phyloP scores from a whole-genome alignment of 2,888 invertebrate genomes.

The Gari tellinella region DNA sequence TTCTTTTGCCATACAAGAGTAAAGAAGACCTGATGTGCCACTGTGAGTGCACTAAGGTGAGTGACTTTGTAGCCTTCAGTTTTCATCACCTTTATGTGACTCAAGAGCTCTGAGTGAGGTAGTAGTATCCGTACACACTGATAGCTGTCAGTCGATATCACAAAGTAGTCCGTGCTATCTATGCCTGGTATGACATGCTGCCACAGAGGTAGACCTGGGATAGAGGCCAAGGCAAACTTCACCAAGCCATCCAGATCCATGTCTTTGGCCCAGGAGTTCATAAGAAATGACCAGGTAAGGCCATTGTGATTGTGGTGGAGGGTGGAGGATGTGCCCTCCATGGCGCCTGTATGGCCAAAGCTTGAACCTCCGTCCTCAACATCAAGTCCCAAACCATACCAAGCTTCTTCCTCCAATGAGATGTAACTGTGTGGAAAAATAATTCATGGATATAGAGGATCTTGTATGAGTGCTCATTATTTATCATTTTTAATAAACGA shows the following conservation, averaged over 20 bases:
- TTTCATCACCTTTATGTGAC: slow-evolving; percentile 36
- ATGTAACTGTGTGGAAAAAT: too few species aligned
- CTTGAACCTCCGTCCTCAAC: slow-evolving; percentile 74
- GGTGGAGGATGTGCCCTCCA: slow-evolving; percentile 81
- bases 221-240: slow-evolving; percentile 70
- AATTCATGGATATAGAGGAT: too few species aligned
- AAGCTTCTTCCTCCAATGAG: slow-evolving; percentile 40
- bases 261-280: slow-evolving; percentile 80
- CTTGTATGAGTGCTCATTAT: too few species aligned
- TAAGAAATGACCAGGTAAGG: slow-evolving; percentile 76
- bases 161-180: slow-evolving; percentile 19
- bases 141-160: slow-evolving; percentile 50
- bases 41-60: slow-evolving; percentile 53
- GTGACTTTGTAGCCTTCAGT: slow-evolving; percentile 50
- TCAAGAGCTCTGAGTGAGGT: slow-evolving; percentile 32
- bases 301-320: slow-evolving; percentile 73
- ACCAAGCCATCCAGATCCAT: slow-evolving; percentile 78
- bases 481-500: too few species aligned
- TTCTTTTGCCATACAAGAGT: slow-evolving; percentile 70
- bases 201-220: slow-evolving; percentile 52
- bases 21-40: slow-evolving; percentile 58
- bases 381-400: slow-evolving; percentile 81
- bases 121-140: slow-evolving; percentile 65
- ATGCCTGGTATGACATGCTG: slow-evolving; percentile 1
- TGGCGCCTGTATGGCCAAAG: slow-evolving; percentile 80